These are phyloP conservation scores for Cryptotis parvus DNA, from an alignment of 2,113 vertebrate genomes.

Conservation along the genomic window DNA sequence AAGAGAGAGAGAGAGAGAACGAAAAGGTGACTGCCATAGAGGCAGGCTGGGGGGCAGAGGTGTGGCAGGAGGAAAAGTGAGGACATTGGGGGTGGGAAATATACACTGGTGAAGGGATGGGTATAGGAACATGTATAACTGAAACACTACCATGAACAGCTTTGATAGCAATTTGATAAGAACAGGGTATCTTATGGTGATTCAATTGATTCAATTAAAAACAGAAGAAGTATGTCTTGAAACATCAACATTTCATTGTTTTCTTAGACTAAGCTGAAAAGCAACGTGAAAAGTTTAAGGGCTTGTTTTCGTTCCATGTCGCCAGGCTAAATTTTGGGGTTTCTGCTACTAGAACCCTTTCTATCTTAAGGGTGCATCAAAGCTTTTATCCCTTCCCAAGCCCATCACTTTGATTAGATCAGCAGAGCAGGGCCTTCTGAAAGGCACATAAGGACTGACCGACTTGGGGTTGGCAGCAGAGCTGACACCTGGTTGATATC, in stretches of 20 bases:
- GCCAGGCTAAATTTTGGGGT: constrained; percentile 87
- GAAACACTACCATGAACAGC: no score
- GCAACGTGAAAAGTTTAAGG: constrained; percentile 83
- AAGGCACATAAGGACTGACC: constrained; percentile 88
- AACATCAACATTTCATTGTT: constrained; percentile 90
- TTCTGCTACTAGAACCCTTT: constrained; percentile 89
- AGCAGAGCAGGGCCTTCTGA: constrained; percentile 85
- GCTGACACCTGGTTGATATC: constrained; percentile 85
- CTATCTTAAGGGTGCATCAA: constrained; percentile 85
- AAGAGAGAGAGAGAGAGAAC: background rate
- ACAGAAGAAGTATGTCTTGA: constrained; percentile 40
- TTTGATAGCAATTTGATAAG: no score
- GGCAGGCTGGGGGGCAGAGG: no score
- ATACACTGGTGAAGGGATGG: no score
- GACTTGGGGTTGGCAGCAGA: constrained; percentile 75
- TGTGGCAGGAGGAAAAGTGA: no score
- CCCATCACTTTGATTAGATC: background rate
- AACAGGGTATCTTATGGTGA: no score
- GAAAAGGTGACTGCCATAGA: no score
- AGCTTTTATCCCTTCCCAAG: constrained; percentile 79
- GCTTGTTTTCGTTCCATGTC: constrained; percentile 86
- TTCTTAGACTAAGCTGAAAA: constrained; percentile 89
- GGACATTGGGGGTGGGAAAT: no score
- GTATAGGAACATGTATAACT: no score
- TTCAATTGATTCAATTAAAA: no score